Percentiles rank a stretch among this genome's conserved stretches.
phyloP scores from a whole-genome alignment of 2,888 invertebrate genomes.

The Lithophane leautieri region DNA sequence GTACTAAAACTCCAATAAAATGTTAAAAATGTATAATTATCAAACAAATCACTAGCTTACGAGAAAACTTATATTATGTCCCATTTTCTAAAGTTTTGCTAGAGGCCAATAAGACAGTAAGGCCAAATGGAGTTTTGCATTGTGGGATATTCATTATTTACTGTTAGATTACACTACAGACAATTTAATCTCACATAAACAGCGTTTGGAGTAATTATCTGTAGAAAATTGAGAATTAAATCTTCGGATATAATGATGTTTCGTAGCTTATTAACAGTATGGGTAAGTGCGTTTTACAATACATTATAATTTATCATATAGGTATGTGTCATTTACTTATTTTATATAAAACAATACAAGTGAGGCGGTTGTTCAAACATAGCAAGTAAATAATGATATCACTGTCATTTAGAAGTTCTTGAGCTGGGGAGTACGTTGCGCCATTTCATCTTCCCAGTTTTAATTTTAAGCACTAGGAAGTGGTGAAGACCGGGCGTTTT shows the following conservation, averaged over 20 bases:
- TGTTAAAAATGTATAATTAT: no score
- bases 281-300: no score
- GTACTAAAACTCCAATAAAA: no score
- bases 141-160: constrained; percentile 20
- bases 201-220: constrained; percentile 9
- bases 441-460: no score
- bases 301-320: neutral
- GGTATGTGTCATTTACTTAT: no score
- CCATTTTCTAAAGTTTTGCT: neutral
- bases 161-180: constrained; percentile 2
- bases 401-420: neutral
- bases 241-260: neutral
- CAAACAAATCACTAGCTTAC: neutral
- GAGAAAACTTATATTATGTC: neutral
- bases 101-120: neutral
- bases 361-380: neutral
- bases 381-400: constrained; percentile 8
- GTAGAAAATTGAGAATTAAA: constrained; percentile 11
- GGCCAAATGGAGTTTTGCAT: neutral
- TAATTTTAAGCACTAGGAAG: no score
- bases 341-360: neutral
- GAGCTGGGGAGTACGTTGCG: no score
- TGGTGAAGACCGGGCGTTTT: no score
- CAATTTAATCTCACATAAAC: constrained; percentile 19
- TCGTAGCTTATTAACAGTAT: neutral